Conservation (phyloP, 2,113 vertebrate species). For the Oncorhynchus masou region DNA sequence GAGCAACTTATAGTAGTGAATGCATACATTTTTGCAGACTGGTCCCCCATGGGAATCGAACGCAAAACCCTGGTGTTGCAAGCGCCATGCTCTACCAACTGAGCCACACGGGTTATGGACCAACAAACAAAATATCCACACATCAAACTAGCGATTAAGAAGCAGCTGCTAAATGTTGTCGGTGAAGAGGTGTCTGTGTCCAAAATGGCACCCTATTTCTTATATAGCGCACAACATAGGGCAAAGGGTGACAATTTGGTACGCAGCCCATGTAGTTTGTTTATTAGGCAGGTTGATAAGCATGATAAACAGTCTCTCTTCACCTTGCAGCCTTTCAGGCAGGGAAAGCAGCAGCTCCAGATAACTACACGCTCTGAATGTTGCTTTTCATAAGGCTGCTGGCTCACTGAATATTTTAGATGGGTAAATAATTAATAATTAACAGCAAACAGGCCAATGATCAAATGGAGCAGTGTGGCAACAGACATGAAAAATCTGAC, state of each 20-base stretch:
- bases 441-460: constrained; percentile 72
- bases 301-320: constrained; percentile 52
- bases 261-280: neutral
- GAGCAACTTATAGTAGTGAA: no score
- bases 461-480: constrained; percentile 69
- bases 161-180: neutral
- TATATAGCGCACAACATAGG: no score
- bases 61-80: no score
- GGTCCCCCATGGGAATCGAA: no score
- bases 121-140: constrained; percentile 35
- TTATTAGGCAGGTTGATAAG: constrained; percentile 53
- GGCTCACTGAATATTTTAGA: constrained; percentile 72
- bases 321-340: constrained; percentile 41
- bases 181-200: neutral
- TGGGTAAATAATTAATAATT: constrained; percentile 78
- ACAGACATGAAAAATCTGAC: constrained; percentile 66
- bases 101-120: neutral
- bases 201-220: no score
- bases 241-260: no score
- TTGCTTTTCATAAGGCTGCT: constrained; percentile 48
- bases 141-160: neutral
- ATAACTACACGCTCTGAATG: constrained; percentile 53
- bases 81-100: no score
- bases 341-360: constrained; percentile 38
- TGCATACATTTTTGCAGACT: no score